phyloP scores from a whole-genome alignment of 2,113 vertebrate genomes.

The Eidolon helvum region DNA sequence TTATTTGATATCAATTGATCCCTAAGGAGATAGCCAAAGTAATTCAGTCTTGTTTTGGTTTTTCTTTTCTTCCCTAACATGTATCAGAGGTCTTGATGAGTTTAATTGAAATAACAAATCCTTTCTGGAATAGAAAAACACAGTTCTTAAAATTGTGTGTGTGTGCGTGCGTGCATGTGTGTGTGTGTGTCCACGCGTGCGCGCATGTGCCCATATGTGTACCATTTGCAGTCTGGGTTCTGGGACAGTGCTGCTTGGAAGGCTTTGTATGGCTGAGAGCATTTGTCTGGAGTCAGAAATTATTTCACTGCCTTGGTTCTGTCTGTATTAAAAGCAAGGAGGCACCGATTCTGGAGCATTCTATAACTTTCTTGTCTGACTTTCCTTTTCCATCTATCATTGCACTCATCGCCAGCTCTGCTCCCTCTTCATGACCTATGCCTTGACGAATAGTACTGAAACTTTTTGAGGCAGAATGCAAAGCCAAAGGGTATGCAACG shows the following conservation, averaged over 20 bases:
- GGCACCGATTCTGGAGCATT: not conserved
- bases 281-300: not conserved
- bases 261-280: not conserved
- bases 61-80: constrained; percentile 23
- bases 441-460: not conserved
- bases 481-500: not conserved
- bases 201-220: fast-evolving
- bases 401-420: not conserved
- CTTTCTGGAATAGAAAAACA: not conserved
- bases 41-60: not conserved
- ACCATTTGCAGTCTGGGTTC: not conserved
- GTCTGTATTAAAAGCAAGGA: not conserved
- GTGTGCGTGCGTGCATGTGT: not conserved
- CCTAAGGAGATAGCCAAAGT: not conserved
- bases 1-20: not conserved
- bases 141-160: not conserved
- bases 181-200: too few relatives aligned
- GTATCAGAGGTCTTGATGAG: not conserved
- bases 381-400: not conserved
- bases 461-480: not conserved
- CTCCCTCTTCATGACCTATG: not conserved
- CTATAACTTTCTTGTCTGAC: not conserved
- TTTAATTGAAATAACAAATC: constrained; percentile 39
- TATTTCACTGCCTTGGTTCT: not conserved
- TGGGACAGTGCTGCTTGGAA: not conserved